These are phyloP conservation scores for Chiroxiphia lanceolata DNA, from an alignment of 2,797 vertebrate genomes.

Conservation along the genomic window DNA sequence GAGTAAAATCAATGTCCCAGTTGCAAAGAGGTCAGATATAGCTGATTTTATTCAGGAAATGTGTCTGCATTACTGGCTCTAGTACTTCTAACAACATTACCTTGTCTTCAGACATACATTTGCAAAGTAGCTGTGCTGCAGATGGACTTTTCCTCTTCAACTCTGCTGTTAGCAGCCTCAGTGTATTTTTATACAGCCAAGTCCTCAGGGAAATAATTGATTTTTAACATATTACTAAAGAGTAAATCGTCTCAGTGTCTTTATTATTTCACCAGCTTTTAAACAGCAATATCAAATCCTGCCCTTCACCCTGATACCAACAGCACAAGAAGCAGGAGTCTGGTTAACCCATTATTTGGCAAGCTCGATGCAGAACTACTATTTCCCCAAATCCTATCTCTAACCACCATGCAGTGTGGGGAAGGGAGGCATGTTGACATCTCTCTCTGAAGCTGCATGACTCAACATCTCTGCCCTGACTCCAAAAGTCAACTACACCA, in stretches of 20 bases:
- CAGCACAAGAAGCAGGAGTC: neutral
- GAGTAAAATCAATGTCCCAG: neutral
- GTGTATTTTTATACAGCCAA: neutral
- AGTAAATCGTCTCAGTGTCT: neutral
- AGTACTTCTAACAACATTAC: neutral
- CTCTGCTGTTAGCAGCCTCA: neutral
- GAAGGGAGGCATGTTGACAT: neutral
- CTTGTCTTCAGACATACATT: neutral
- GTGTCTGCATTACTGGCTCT: neutral
- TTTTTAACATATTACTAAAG: neutral
- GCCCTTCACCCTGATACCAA: neutral
- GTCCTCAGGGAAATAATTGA: accelerated
- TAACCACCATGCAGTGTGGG: neutral
- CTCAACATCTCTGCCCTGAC: neutral
- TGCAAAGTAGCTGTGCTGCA: neutral
- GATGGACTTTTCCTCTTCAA: neutral
- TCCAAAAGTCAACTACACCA: neutral
- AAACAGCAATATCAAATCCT: neutral
- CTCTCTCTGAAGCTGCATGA: neutral
- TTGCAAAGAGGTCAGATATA: neutral
- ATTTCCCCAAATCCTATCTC: neutral
- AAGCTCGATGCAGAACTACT: neutral
- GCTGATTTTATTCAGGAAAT: neutral
- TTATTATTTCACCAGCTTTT: neutral
- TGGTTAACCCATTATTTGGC: neutral